phyloP scores from a whole-genome alignment of 2,888 invertebrate species.

The Apamea monoglypha region DNA sequence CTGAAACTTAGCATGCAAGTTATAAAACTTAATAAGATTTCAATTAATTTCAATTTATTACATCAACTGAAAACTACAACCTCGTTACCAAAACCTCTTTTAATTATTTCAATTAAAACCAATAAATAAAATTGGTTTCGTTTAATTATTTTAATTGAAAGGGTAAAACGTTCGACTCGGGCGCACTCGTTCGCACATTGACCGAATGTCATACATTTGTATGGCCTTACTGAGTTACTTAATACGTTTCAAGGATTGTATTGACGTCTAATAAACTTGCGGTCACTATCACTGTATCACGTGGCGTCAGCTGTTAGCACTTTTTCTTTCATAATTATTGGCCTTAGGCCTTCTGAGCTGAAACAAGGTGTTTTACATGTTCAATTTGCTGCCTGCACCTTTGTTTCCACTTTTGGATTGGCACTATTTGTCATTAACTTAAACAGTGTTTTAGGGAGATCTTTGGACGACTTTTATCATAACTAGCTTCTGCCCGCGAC shows the following conservation, averaged over 20 bases:
- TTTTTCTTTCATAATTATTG: slow-evolving; percentile 51
- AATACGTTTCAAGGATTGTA: slow-evolving; percentile 55
- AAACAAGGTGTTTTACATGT: no score
- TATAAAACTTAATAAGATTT: neutral
- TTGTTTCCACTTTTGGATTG: neutral
- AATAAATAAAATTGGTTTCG: slow-evolving; percentile 6
- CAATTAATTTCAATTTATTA: slow-evolving; percentile 9
- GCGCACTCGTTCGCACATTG: slow-evolving; percentile 14
- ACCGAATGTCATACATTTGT: slow-evolving; percentile 37
- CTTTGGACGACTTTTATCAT: neutral
- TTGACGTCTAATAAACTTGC: slow-evolving; percentile 46
- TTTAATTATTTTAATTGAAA: slow-evolving; percentile 39
- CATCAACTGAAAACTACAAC: neutral
- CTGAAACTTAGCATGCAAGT: neutral
- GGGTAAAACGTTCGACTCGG: slow-evolving; percentile 1
- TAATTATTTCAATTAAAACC: slow-evolving; percentile 24
- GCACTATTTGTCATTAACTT: neutral
- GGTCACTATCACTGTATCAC: slow-evolving; percentile 46
- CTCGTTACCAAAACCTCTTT: slow-evolving; percentile 5
- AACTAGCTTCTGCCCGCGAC: neutral
- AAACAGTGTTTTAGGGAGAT: neutral
- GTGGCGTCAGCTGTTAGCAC: slow-evolving; percentile 27
- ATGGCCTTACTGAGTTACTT: slow-evolving; percentile 54
- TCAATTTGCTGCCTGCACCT: neutral
- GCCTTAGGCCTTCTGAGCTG: neutral